These are phyloP conservation scores for Phalacrocorax pelagicus DNA, from an alignment of 2,113 vertebrate genomes.

Conservation along the genomic window DNA sequence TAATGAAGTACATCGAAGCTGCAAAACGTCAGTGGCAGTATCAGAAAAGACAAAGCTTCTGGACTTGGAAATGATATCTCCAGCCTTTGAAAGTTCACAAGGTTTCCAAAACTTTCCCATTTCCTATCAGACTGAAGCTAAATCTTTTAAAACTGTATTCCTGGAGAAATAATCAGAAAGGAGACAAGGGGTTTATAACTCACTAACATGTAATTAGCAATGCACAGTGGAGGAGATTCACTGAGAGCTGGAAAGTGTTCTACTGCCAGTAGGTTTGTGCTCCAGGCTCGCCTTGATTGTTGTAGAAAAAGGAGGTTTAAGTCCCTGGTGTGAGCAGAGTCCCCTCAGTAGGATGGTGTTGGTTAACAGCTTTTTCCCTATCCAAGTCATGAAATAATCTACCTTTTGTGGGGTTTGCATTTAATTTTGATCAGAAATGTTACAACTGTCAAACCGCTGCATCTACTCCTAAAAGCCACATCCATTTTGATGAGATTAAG, in stretches of 20 bases:
- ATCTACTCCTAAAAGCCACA: background rate
- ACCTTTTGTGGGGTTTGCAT: background rate
- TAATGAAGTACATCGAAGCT: background rate
- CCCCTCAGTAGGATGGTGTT: fast-evolving
- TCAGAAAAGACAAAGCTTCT: background rate
- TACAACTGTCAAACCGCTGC: background rate
- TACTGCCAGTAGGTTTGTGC: background rate
- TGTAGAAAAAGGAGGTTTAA: background rate
- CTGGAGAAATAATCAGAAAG: background rate
- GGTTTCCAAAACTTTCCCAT: background rate
- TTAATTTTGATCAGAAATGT: background rate
- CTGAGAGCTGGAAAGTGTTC: background rate
- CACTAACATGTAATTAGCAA: background rate
- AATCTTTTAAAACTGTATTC: background rate
- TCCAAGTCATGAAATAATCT: background rate
- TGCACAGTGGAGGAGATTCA: background rate
- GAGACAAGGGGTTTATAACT: background rate
- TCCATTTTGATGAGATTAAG: background rate
- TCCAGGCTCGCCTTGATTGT: background rate
- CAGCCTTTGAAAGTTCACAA: background rate
- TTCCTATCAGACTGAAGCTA: background rate
- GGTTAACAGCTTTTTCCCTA: background rate
- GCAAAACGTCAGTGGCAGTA: fast-evolving
- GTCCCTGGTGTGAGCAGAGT: background rate
- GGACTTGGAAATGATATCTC: background rate